Base-by-base conservation (phyloP, 2,888 invertebrate species). In the Pterostichus niger region DNA sequence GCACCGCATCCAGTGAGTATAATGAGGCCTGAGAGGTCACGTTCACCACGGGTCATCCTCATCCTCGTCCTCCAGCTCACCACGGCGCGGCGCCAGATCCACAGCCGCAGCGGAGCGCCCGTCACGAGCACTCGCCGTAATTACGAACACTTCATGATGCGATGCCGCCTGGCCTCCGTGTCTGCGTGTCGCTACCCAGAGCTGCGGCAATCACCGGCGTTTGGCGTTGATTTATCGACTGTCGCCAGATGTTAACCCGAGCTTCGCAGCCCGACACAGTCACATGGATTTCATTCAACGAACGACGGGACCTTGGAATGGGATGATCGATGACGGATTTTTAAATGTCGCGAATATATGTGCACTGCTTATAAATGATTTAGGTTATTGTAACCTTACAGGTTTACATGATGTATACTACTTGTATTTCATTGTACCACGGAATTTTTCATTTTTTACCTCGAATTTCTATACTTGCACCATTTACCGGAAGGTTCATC, bases 181-280 rank as follows among this genome's bases (percentile, higher is more conserved):
- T 15, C 15, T n/a, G n/a, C n/a, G n/a, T 31, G 33, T 35, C 68
- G 33, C 68, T 31, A 68, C 68, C 68, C 35, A 35, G 40, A 40
- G 40, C 40, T 9, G 40, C 40, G 40, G 71, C 71, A 40, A 71
- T 71, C 40, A 71, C 61, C 35, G 61, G n/a, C 40, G 40, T 40
- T 54, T 71, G 71, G 71, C 71, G 71, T 71, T 71, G 71, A 71
- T 71, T 71, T 71, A 71, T 71, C 71, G 71, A 33, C 71, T 71
- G 71, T 71, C 71, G 71, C 71, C 71, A 71, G 71, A 71, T 71
- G 71, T 40, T 35, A 71, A 71, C 71, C 40, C 15, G 35, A 10
- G n/a, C 52, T 52, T 9, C 3, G 13, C 52, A 40, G n/a, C 15
- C n/a, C 71, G 71, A 71, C 71, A 40, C 33, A 71, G 40, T 71